Evolutionary conservation across 1,140 invertebrate genomes (phyloP).

Genomic region (Drosophila triauraria): DNA sequence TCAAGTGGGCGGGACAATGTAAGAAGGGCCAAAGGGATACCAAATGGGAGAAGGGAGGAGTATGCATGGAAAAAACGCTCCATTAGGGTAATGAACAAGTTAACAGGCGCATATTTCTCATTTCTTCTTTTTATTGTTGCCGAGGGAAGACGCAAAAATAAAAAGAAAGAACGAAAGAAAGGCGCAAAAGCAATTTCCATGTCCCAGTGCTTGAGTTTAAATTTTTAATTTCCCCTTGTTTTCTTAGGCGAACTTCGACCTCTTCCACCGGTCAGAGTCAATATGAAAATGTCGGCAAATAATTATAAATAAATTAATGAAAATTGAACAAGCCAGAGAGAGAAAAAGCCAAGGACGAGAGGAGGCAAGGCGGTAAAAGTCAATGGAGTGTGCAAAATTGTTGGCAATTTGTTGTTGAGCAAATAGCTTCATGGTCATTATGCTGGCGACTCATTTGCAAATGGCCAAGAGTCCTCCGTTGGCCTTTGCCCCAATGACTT

Average conservation of each 20-base stretch:
- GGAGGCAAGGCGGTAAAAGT: constrained; percentile 30
- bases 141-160: constrained; percentile 6
- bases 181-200: constrained; percentile 33
- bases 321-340: constrained; percentile 59
- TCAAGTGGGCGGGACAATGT: constrained; percentile 15
- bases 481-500: constrained; percentile 59
- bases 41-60: constrained; percentile 31
- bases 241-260: constrained; percentile 15
- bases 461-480: constrained; percentile 54
- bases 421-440: constrained; percentile 70
- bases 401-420: constrained; percentile 59
- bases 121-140: constrained; percentile 66
- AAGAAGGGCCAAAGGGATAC: constrained; percentile 46
- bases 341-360: constrained; percentile 13
- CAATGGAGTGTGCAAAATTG: constrained; percentile 60
- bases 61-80: constrained; percentile 66
- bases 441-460: constrained; percentile 73
- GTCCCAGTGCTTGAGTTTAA: constrained; percentile 57
- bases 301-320: constrained; percentile 76
- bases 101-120: constrained; percentile 82
- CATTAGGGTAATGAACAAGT: constrained; percentile 84
- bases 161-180: neutral
- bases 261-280: constrained; percentile 24
- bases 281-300: constrained; percentile 69
- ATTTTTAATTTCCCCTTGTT: constrained; percentile 78